A percentile compares a stretch with the other conserved stretches of the same genome.
Evolutionary conservation across 2,888 invertebrate species (phyloP).

Genomic region (Malacosoma neustria): DNA sequence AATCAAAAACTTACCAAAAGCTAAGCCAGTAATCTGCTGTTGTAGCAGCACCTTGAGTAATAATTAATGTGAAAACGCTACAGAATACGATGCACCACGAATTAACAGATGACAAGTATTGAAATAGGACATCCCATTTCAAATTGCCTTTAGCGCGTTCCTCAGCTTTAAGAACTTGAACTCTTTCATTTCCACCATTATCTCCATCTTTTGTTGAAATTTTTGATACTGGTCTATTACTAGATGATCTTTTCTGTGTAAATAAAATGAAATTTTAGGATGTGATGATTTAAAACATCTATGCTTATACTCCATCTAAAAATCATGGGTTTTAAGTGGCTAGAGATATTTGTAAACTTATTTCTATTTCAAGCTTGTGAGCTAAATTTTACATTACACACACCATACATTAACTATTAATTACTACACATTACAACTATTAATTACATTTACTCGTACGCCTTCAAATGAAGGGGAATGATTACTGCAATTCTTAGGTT

Average conservation of each 20-base stretch:
- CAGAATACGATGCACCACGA: slow-evolving; percentile 65
- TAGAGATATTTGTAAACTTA: too few relatives aligned
- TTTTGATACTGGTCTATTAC: slow-evolving; percentile 35
- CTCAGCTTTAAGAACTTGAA: slow-evolving; percentile 72
- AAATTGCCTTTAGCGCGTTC: slow-evolving; percentile 77
- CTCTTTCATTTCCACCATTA: slow-evolving; percentile 28
- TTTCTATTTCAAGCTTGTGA: too few relatives aligned
- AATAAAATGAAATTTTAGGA: too few relatives aligned
- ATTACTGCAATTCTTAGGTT: too few relatives aligned
- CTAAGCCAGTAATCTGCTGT: slow-evolving; percentile 84
- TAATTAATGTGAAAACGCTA: slow-evolving; percentile 63
- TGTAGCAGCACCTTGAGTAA: slow-evolving; percentile 78
- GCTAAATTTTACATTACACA: too few relatives aligned
- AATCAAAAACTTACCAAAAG: slow-evolving; percentile 75
- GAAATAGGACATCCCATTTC: slow-evolving; percentile 72
- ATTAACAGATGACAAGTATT: slow-evolving; percentile 72
- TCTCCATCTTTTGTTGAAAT: slow-evolving; percentile 57
- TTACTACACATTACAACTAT: too few relatives aligned
- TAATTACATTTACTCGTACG: too few relatives aligned
- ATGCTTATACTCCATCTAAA: too few relatives aligned
- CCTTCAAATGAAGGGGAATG: too few relatives aligned
- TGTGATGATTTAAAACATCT: too few relatives aligned
- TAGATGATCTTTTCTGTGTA: slow-evolving; percentile 22
- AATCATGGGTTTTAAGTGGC: too few relatives aligned
- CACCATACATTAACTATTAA: too few relatives aligned